phyloP scores from a whole-genome alignment of 2,797 vertebrate genomes.

The Melopsittacus undulatus region DNA sequence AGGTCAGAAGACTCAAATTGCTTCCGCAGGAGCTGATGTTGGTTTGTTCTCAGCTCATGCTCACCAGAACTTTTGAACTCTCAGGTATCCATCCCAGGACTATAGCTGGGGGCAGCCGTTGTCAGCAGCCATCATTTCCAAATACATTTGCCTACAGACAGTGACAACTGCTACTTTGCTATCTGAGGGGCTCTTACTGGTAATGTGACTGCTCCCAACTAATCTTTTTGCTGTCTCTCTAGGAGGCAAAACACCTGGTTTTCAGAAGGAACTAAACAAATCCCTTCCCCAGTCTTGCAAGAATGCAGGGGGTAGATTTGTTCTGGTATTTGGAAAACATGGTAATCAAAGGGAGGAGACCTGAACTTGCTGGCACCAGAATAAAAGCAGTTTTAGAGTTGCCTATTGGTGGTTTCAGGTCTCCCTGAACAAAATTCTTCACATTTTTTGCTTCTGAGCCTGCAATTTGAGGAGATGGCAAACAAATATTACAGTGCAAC shows the following conservation, averaged over 20 bases:
- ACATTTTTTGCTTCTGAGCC: slow-evolving; percentile 27
- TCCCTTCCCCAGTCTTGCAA: neutral
- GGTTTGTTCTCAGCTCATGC: neutral
- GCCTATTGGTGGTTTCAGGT: neutral
- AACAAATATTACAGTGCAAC: slow-evolving; percentile 16
- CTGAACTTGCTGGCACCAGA: neutral
- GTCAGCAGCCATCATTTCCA: neutral
- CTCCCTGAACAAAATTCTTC: slow-evolving; percentile 17
- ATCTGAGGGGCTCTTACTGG: neutral
- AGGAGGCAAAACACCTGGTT: neutral
- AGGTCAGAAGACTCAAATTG: neutral
- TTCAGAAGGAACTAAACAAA: neutral
- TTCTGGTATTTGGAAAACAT: neutral
- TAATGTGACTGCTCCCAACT: neutral
- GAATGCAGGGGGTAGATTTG: neutral
- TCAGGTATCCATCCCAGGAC: neutral
- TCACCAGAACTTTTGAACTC: neutral
- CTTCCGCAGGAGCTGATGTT: rapidly evolving
- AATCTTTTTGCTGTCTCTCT: neutral
- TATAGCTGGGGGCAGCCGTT: neutral
- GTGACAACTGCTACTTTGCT: neutral
- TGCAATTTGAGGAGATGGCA: neutral
- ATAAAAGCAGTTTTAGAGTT: neutral
- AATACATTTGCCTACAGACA: neutral
- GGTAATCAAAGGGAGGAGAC: neutral